Percentiles rank a stretch among this genome's conserved stretches.
These are phyloP conservation scores for Tadarida brasiliensis DNA, from an alignment of 2,797 vertebrate genomes.

Conservation along the genomic window DNA sequence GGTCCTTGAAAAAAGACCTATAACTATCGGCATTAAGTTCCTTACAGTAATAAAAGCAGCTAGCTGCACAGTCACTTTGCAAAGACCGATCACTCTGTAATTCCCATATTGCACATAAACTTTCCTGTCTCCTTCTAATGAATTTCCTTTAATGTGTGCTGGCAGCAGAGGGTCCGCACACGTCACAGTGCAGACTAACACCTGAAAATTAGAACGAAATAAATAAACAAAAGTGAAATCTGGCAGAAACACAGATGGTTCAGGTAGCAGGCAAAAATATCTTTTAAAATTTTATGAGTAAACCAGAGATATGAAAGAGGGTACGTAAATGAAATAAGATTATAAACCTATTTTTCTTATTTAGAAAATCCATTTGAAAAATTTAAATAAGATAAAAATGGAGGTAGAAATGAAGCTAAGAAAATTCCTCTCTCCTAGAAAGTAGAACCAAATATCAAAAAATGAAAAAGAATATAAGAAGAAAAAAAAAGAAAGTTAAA, in stretches of 20 bases:
- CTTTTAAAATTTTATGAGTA: not conserved
- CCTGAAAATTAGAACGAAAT: not conserved
- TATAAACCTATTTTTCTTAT: not conserved
- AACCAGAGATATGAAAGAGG: not conserved
- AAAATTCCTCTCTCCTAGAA: not conserved
- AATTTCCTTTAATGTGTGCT: not conserved
- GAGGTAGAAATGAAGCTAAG: not conserved
- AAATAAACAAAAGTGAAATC: not conserved
- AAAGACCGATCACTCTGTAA: not conserved
- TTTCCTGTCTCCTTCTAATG: not conserved
- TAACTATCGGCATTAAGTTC: not conserved
- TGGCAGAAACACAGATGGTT: not conserved
- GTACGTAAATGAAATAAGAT: not conserved
- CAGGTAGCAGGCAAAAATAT: not conserved
- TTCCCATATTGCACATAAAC: not conserved
- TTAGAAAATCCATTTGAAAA: not conserved
- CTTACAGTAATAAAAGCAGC: not conserved
- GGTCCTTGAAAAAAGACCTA: not conserved
- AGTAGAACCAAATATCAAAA: not conserved
- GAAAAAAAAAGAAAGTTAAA: not conserved
- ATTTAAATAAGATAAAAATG: not conserved
- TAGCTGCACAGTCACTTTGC: not conserved
- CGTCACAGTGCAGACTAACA: not conserved
- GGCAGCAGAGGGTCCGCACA: not conserved
- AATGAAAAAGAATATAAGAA: not conserved